Evolutionary conservation across 2,113 vertebrate genomes (phyloP).

Genomic region (Fregata magnificens): DNA sequence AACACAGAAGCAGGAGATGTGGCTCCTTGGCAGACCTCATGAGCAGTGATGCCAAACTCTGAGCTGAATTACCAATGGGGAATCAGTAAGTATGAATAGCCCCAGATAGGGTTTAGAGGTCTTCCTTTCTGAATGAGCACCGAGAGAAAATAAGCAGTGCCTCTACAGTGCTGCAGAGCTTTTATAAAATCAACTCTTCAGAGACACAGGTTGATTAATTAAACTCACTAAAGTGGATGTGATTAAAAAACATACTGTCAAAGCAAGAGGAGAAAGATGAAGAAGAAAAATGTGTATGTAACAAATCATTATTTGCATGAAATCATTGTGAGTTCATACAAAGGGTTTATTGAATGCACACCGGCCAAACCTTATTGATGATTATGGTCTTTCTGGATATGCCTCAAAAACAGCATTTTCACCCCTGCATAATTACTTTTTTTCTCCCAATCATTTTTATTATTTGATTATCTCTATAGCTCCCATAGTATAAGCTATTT

Average conservation of each 20-base stretch:
- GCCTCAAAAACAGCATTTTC: conserved; percentile 36
- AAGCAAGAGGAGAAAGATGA: conserved; percentile 21
- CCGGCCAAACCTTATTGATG: not conserved
- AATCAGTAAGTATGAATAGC: conserved; percentile 49
- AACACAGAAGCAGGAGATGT: conserved; percentile 53
- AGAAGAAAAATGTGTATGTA: conserved; percentile 13
- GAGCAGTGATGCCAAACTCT: conserved; percentile 36
- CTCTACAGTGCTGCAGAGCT: not conserved
- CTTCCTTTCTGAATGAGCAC: conserved; percentile 15
- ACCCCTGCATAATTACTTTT: not conserved
- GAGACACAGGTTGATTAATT: conserved; percentile 51
- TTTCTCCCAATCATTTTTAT: not conserved
- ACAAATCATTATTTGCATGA: conserved; percentile 41
- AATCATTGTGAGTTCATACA: conserved; percentile 37
- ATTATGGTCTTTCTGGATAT: conserved; percentile 49
- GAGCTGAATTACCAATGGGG: conserved; percentile 48
- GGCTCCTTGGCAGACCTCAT: conserved; percentile 56
- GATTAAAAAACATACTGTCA: conserved; percentile 45
- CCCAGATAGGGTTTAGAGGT: conserved; percentile 47
- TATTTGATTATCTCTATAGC: not conserved
- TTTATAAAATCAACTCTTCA: conserved; percentile 24
- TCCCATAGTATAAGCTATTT: not conserved
- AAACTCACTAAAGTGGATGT: conserved; percentile 28
- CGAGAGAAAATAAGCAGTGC: not conserved
- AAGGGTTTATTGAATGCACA: conserved; percentile 23